Percentiles rank a stretch among this genome's conserved stretches.
Evolutionary conservation across 2,888 invertebrate species (phyloP).

Genomic region (Napeogenes inachia): DNA sequence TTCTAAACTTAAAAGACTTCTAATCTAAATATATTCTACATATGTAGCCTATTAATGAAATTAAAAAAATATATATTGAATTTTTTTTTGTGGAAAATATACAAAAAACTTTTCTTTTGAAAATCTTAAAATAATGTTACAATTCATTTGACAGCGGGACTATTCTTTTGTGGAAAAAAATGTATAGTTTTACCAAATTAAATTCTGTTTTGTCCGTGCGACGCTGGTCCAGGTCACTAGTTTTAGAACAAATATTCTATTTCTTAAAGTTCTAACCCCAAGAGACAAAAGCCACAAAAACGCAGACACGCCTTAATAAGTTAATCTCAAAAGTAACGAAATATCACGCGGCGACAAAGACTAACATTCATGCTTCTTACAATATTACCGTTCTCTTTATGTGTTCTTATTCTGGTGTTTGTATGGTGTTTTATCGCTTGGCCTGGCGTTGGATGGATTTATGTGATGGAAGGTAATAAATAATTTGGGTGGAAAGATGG

Average conservation of each 20-base stretch:
- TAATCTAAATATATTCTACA: too few relatives aligned
- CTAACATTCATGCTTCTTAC: conserved; percentile 28
- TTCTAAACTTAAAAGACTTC: too few relatives aligned
- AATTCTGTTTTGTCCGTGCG: too few relatives aligned
- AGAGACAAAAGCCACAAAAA: conserved; percentile 29
- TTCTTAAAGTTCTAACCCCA: neutral
- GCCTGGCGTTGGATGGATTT: conserved; percentile 20
- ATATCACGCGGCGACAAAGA: conserved; percentile 57
- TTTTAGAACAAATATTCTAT: neutral
- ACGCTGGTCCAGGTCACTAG: too few relatives aligned
- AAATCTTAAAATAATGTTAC: too few relatives aligned
- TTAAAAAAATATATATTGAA: too few relatives aligned
- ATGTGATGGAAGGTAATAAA: conserved; percentile 52
- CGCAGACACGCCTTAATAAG: conserved; percentile 53
- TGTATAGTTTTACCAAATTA: too few relatives aligned
- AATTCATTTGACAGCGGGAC: too few relatives aligned
- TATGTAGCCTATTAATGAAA: too few relatives aligned
- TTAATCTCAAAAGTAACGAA: conserved; percentile 65
- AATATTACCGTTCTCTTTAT: conserved; percentile 14
- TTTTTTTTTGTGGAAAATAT: too few relatives aligned
- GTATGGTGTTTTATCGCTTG: conserved; percentile 30
- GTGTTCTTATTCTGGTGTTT: conserved; percentile 11
- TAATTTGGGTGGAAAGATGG: conserved; percentile 58
- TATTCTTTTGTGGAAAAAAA: too few relatives aligned
- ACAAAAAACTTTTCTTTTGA: too few relatives aligned